Conservation (phyloP, 2,797 vertebrate species). For the Tangara arthus region DNA sequence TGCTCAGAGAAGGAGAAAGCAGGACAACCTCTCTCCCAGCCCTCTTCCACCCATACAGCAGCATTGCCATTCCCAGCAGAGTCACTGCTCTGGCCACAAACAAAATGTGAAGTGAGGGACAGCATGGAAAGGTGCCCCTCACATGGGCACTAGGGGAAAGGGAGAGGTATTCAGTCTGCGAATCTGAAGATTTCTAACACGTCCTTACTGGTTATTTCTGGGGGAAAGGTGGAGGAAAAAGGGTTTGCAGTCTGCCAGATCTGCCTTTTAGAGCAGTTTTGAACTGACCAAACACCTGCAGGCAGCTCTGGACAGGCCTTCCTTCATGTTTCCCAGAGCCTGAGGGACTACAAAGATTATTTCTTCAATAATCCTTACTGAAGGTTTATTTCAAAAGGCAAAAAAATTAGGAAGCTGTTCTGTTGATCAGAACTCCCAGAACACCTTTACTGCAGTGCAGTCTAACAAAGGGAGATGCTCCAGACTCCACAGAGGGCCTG, state of each 20-base stretch:
- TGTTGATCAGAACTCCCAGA: not conserved
- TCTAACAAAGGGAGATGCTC: not conserved
- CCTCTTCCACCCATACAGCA: not conserved
- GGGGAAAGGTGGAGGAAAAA: not conserved
- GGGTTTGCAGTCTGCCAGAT: not conserved
- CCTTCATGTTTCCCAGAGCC: not conserved
- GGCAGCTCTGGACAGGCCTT: not conserved
- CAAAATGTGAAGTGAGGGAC: not conserved
- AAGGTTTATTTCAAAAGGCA: not conserved
- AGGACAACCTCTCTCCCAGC: not conserved
- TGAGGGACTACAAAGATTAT: not conserved
- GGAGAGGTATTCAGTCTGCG: not conserved
- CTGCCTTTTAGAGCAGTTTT: not conserved
- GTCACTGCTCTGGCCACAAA: not conserved
- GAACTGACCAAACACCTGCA: not conserved
- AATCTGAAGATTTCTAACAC: not conserved
- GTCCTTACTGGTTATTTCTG: not conserved
- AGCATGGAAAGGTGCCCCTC: fast-evolving
- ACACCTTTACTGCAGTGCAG: not conserved
- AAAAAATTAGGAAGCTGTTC: not conserved
- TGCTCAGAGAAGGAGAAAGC: not conserved
- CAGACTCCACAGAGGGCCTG: not conserved
- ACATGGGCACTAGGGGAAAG: fast-evolving
- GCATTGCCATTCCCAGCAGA: not conserved
- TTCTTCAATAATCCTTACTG: not conserved